Base-by-base conservation (phyloP, 2,888 invertebrate species). In the Hydrotaea diabolus region DNA sequence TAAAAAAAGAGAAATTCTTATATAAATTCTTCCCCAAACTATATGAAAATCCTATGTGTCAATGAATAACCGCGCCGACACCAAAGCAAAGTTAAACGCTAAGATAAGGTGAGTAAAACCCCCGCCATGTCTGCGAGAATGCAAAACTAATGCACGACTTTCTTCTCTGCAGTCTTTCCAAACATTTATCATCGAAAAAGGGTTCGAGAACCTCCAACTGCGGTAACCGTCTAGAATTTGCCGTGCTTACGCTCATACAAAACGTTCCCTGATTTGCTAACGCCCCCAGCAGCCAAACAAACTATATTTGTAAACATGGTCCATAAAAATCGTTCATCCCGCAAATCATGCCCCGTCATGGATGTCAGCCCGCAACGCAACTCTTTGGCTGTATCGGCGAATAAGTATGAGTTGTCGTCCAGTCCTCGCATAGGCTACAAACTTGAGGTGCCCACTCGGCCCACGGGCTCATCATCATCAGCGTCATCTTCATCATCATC, bases 191-290 rank as follows among this genome's bases (percentile, higher is more conserved):
- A 90, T 96, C 96, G 83, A 95, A 95, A 89, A 96, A 97, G 94
- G 96, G 97, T 88, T 97, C 97, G 89, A 95, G 97, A 89, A 95
- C 95, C 87, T 97, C 96, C 88, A 97, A 97, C 93, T 95, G 96
- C 92, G 97, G 96, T 87, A 97, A 97, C 93, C 94, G 95, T 82
- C 93, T 97, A 93, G 97, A 97, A 94, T 95, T 96, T 92, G 94
- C 96, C 90, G 96, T 97, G 59, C 94, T 97, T 69, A 96, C 96
- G 72, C 96, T 95, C 91, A 93, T 97, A 73, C 96, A 97, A 92
- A 96, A 96, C 96, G 97, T 97, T 86, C 97, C 97, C 88, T 97
- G 96, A 95, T 76, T 86, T 36, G 19, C 31, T 49, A 55, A 49
- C 46, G 8, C 49, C 23, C 19, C 23, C 15, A 9, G 4, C 9